Evolutionary conservation across 2,888 invertebrate species (phyloP).

Genomic region (Drosophila antonietae): DNA sequence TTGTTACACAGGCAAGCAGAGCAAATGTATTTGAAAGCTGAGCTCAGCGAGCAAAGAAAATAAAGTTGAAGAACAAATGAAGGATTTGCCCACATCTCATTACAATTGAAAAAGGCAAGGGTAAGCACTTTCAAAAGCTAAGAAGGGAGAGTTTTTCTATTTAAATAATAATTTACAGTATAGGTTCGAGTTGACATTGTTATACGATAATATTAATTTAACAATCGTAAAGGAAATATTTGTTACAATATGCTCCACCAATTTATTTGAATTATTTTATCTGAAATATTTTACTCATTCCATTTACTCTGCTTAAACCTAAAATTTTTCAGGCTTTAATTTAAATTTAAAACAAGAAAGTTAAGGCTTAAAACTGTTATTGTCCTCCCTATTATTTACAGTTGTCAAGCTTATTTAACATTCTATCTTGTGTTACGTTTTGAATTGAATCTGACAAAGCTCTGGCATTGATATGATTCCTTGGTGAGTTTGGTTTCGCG

Average conservation of each 20-base stretch:
- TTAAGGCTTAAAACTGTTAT: not conserved
- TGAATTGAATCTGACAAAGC: slow-evolving; percentile 45
- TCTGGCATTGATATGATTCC: slow-evolving; percentile 45
- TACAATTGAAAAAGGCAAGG: not conserved
- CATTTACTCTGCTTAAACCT: not conserved
- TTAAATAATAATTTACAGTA: not conserved
- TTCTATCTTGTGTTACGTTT: slow-evolving; percentile 4
- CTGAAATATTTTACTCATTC: not conserved
- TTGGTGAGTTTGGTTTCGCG: slow-evolving; percentile 22
- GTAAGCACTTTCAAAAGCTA: not conserved
- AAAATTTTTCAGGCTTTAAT: not conserved
- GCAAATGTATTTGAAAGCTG: not conserved
- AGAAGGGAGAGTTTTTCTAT: not conserved
- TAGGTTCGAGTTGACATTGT: not conserved
- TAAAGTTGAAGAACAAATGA: not conserved
- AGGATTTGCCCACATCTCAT: not conserved
- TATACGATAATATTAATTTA: not conserved
- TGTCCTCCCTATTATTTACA: slow-evolving; percentile 1
- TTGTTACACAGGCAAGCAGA: slow-evolving; percentile 7
- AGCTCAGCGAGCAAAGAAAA: not conserved
- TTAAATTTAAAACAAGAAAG: not conserved
- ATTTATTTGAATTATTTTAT: not conserved
- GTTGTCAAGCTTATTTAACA: slow-evolving; percentile 20
- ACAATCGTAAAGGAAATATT: not conserved
- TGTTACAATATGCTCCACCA: not conserved